phyloP scores from a whole-genome alignment of 2,113 vertebrate genomes.

The Ammodytes marinus region DNA sequence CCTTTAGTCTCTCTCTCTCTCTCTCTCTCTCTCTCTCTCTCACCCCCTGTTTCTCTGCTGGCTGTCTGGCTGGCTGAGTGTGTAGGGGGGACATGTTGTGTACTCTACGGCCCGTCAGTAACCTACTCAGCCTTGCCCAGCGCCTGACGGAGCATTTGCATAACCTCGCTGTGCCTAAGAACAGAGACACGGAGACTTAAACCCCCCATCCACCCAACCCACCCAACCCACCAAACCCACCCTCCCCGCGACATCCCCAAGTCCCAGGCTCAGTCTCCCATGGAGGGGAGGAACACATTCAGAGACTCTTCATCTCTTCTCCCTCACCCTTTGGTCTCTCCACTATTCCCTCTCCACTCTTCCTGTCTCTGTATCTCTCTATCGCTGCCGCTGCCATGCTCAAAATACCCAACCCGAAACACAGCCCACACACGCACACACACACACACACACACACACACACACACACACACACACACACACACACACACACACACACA shows the following conservation, averaged over 20 bases:
- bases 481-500: not conserved
- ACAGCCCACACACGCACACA: no score
- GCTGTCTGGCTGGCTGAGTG: conserved; percentile 80
- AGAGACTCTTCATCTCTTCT: conserved; percentile 43
- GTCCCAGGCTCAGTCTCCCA: conserved; percentile 73
- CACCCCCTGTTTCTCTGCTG: conserved; percentile 82
- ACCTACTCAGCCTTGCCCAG: conserved; percentile 88
- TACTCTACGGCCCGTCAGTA: conserved; percentile 88
- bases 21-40: conserved; percentile 71
- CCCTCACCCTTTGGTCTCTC: conserved; percentile 21
- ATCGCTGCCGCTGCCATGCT: conserved; percentile 16
- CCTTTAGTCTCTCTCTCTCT: conserved; percentile 43
- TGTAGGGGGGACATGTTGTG: conserved; percentile 84
- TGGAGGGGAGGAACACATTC: conserved; percentile 64
- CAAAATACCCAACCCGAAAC: conserved; percentile 26
- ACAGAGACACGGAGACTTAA: conserved; percentile 71
- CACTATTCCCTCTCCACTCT: conserved; percentile 5
- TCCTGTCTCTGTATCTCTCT: conserved; percentile 46
- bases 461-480: not conserved
- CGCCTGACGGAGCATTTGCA: conserved; percentile 87
- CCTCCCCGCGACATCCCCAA: conserved; percentile 22
- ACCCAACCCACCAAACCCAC: conserved; percentile 54
- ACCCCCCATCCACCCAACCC: conserved; percentile 64
- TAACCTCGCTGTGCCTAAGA: conserved; percentile 84
- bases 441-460: no score